phyloP scores from a whole-genome alignment of 2,888 invertebrate genomes.

The Polyploca ridens region DNA sequence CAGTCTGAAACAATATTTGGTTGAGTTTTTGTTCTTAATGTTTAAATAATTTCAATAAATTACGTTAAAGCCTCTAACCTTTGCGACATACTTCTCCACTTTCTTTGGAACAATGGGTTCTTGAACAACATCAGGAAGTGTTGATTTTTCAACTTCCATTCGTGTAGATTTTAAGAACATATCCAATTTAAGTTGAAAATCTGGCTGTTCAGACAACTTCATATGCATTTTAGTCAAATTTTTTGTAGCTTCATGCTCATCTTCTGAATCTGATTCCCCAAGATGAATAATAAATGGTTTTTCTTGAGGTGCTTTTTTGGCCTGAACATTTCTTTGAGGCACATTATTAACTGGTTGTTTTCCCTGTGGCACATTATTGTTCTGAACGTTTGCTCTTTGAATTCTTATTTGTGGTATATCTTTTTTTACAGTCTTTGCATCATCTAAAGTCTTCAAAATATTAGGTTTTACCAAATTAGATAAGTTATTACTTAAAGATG shows the following conservation, averaged over 20 bases:
- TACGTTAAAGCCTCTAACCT: conserved; percentile 54
- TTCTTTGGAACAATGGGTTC: conserved; percentile 51
- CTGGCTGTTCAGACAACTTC: conserved; percentile 70
- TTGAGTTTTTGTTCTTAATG: not conserved
- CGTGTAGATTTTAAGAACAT: conserved; percentile 74
- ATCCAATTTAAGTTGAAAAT: conserved; percentile 78
- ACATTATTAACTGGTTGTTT: not conserved
- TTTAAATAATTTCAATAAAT: conserved; percentile 11
- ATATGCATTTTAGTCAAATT: conserved; percentile 81
- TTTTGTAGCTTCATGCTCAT: conserved; percentile 79
- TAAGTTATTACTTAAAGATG: conserved; percentile 84
- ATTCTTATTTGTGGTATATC: conserved; percentile 49
- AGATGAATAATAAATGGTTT: conserved; percentile 76
- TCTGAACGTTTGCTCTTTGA: not conserved
- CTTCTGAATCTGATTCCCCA: conserved; percentile 78
- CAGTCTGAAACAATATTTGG: conserved; percentile 57
- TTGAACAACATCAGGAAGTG: conserved; percentile 60
- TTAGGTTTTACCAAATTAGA: conserved; percentile 65
- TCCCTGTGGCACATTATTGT: not conserved
- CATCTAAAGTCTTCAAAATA: conserved; percentile 43
- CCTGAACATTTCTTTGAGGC: not conserved
- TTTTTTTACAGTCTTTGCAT: conserved; percentile 25
- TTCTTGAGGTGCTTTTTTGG: conserved; percentile 38
- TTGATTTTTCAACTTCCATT: conserved; percentile 69
- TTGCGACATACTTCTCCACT: conserved; percentile 70